Conservation (phyloP, 2,888 invertebrate genomes). For the Aphrophora alni region DNA sequence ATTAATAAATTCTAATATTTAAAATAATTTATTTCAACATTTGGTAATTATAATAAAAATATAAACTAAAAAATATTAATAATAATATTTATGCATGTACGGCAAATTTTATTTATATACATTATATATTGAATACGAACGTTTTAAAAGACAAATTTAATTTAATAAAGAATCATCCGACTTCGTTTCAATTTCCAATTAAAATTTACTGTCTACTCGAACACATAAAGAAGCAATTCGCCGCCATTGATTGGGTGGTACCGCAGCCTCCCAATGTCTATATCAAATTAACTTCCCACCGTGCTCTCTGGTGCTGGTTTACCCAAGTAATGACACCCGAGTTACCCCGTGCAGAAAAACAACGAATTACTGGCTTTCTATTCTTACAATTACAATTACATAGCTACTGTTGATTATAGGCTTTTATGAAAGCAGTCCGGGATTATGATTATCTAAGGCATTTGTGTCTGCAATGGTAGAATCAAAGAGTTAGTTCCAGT, state of each 20-base stretch:
- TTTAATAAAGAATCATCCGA: not conserved
- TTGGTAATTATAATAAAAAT: too few relatives aligned
- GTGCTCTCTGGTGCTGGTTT: not conserved
- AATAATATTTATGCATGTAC: too few relatives aligned
- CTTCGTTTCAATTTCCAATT: not conserved
- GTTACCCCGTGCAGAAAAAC: constrained; percentile 2
- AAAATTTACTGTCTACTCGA: not conserved
- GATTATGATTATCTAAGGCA: constrained; percentile 23
- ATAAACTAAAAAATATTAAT: too few relatives aligned
- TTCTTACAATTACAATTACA: constrained; percentile 36
- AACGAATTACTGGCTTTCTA: constrained; percentile 17
- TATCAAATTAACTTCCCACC: constrained; percentile 2
- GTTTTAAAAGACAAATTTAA: not conserved
- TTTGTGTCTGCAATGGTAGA: not conserved
- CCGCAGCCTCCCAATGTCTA: not conserved
- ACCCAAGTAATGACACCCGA: not conserved
- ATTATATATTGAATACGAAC: too few relatives aligned
- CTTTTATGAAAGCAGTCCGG: constrained; percentile 27
- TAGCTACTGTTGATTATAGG: constrained; percentile 38
- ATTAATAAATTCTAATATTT: too few relatives aligned
- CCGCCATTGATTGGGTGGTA: not conserved
- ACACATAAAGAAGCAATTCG: not conserved
- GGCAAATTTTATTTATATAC: too few relatives aligned
- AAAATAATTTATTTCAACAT: too few relatives aligned
- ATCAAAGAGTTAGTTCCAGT: constrained; percentile 2